Conservation (phyloP, 2,888 invertebrate genomes). For the Polyommatus iphigenia region DNA sequence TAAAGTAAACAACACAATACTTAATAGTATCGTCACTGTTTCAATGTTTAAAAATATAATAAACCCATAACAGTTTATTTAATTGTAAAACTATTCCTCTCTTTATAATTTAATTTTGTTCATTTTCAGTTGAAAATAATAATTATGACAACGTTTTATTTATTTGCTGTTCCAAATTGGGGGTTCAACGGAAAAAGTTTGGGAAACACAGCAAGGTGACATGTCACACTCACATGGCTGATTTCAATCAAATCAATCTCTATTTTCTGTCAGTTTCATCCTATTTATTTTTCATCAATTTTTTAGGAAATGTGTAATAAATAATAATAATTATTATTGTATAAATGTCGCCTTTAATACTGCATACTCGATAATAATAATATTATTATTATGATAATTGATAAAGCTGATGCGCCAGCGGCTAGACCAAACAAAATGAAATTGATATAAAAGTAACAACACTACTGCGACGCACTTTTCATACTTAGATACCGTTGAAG, state of each 20-base stretch:
- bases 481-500: neutral
- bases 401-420: neutral
- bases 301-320: too few species aligned
- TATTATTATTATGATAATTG: neutral
- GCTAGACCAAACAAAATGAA: neutral
- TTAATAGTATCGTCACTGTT: neutral
- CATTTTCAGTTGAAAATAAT: neutral
- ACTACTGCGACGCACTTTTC: slow-evolving; percentile 18
- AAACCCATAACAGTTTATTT: neutral
- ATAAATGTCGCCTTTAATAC: too few species aligned
- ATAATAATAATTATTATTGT: too few species aligned
- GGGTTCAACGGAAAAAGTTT: neutral
- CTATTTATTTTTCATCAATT: too few species aligned
- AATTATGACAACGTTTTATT: neutral
- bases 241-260: too few species aligned
- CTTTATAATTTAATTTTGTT: neutral
- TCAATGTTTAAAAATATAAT: neutral
- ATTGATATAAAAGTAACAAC: neutral
- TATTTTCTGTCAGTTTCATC: too few species aligned
- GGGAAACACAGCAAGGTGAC: neutral
- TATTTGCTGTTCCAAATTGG: neutral
- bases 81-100: neutral
- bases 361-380: neutral
- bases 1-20: neutral
- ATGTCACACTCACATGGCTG: neutral